Evolutionary conservation across 2,888 invertebrate species (phyloP).

Genomic region (Adineta ricciae): DNA sequence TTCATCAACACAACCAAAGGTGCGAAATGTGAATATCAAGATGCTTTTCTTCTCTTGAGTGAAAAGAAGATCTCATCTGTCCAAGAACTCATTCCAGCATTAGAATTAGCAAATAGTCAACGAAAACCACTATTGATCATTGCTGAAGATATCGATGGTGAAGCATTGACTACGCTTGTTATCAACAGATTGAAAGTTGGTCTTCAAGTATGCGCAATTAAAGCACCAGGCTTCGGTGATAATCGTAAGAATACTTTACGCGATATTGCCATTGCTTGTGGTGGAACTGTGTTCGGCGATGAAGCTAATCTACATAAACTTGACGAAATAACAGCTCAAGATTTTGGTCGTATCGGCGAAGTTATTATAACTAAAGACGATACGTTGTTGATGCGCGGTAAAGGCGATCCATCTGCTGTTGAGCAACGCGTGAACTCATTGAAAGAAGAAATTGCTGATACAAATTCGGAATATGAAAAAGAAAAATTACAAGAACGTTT

Average conservation of each 20-base stretch:
- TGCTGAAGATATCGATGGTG: constrained; percentile 89
- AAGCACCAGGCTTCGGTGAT: constrained; percentile 91
- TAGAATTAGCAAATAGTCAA: constrained; percentile 85
- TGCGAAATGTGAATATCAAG: constrained; percentile 93
- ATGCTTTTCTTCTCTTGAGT: constrained; percentile 79
- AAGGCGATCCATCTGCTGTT: constrained; percentile 70
- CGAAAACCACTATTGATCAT: constrained; percentile 84
- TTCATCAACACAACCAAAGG: constrained; percentile 95
- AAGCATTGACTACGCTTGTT: constrained; percentile 81
- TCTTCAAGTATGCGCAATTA: constrained; percentile 84
- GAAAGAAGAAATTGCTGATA: constrained; percentile 74
- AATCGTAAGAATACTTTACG: constrained; percentile 81
- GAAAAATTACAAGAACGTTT: constrained; percentile 84
- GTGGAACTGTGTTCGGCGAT: constrained; percentile 82
- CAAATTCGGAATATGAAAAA: constrained; percentile 86
- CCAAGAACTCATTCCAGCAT: constrained; percentile 88
- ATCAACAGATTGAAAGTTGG: constrained; percentile 79
- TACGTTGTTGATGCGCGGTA: constrained; percentile 72
- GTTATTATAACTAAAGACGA: constrained; percentile 89
- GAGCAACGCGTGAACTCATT: constrained; percentile 73
- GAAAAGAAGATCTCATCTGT: constrained; percentile 96
- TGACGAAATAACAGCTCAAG: constrained; percentile 71
- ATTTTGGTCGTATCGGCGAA: constrained; percentile 75
- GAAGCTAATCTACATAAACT: constrained; percentile 78
- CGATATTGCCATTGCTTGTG: constrained; percentile 84